Base-by-base conservation (phyloP, 2,888 invertebrate genomes). In the Cantharis lateralis region DNA sequence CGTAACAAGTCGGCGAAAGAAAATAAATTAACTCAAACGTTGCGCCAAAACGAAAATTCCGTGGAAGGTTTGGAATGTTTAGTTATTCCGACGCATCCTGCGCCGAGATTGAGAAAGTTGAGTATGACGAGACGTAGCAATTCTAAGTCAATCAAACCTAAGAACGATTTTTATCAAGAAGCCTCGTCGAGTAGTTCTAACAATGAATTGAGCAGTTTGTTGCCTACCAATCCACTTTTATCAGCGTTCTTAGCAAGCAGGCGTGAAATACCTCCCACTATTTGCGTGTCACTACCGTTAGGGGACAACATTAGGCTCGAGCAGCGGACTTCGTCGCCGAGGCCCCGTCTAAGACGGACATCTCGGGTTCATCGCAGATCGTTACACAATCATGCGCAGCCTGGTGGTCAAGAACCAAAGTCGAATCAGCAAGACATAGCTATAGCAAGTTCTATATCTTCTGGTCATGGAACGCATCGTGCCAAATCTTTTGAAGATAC, bases 401-500 rank as follows among this genome's bases (percentile, higher is more conserved):
- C 77, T 66, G 76, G 75, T 71, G 26, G 76, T 28, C 78, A 78
- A n/a, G 75, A 75, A n/a, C 26, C 75, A 1, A 80, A 76, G 64
- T 74, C 74, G 24, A 80, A 74, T 74, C 82, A 84, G 71, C 82
- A 86, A 16, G 87, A 87, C 71, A 83, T 82, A 7, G 89, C 89
- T 2, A 87, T 90, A 26, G 87, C 88, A 20, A 87, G 86, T 70
- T 85, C 89, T 1, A 84, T 89, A 78, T 87, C 89, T 10, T 88
- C 88, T 0, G 87, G 87, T 15, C 86, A 86, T 77, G 89, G 89
- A 24, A 91, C 90, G 18, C 95, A 96, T 84, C 90, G 95, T 74
- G 96, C 96, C 3, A 93, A 92, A 20, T 94, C 93, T 24, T 95
- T 95, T 84, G 94, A 95, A 75, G 96, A 96, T 84, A 95, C 95